Evolutionary conservation across 2,888 invertebrate species (phyloP).

Genomic region (Antheraea assamensis): DNA sequence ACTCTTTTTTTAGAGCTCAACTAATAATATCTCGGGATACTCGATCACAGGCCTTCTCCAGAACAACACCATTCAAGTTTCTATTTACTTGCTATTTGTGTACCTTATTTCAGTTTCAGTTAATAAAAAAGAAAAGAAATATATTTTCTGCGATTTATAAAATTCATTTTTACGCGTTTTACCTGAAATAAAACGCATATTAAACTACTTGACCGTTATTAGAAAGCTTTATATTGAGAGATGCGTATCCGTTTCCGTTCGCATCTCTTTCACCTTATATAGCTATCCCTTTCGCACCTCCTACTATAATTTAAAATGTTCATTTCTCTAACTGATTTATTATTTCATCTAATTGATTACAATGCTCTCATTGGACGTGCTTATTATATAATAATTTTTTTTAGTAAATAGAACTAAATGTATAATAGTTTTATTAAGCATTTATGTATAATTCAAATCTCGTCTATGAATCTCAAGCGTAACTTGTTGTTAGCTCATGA

Average conservation of each 20-base stretch:
- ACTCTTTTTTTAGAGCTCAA: too few relatives aligned
- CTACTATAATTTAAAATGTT: too few relatives aligned
- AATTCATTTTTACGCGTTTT: background rate
- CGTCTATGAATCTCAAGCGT: slow-evolving; percentile 2
- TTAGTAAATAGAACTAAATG: background rate
- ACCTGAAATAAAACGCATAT: too few relatives aligned
- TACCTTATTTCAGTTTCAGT: background rate
- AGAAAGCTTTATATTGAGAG: too few relatives aligned
- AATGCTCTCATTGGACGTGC: background rate
- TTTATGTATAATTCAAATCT: background rate
- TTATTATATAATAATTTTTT: background rate
- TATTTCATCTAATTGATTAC: background rate
- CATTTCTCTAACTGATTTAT: background rate
- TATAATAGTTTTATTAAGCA: background rate
- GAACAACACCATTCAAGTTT: too few relatives aligned
- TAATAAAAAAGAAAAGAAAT: background rate
- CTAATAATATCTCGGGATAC: too few relatives aligned
- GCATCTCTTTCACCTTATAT: too few relatives aligned
- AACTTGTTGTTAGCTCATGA: slow-evolving; percentile 21
- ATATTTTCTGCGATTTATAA: background rate
- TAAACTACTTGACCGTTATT: too few relatives aligned
- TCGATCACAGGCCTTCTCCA: too few relatives aligned
- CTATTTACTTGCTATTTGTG: background rate
- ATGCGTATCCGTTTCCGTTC: too few relatives aligned
- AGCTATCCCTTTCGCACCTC: too few relatives aligned